Evolutionary conservation across 2,113 vertebrate species (phyloP).

Genomic region (Silurus meridionalis): DNA sequence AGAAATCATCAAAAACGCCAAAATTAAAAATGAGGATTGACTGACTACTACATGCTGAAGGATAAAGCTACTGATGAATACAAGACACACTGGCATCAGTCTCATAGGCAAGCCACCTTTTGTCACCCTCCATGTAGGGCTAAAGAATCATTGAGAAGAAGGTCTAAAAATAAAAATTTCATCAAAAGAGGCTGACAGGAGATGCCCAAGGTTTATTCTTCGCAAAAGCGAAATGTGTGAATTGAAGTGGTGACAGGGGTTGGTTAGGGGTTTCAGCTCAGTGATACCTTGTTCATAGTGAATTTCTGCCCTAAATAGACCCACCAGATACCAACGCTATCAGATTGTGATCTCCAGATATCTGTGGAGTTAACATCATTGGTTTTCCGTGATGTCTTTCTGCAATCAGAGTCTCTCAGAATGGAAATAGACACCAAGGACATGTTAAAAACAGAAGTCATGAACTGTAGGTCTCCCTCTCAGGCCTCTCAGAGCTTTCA

Average conservation of each 20-base stretch:
- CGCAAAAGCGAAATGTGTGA: conserved; percentile 33
- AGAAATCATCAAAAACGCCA: neutral
- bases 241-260: conserved; percentile 15
- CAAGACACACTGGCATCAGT: neutral
- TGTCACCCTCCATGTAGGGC: conserved; percentile 31
- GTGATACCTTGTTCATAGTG: conserved; percentile 10
- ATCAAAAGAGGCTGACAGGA: conserved; percentile 13
- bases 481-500: conserved; percentile 55
- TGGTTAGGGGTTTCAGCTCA: conserved; percentile 22
- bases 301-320: conserved; percentile 59
- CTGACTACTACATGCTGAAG: neutral
- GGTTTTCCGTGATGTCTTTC: conserved; percentile 67
- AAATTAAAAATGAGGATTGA: neutral
- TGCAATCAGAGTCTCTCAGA: conserved; percentile 63
- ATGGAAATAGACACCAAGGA: conserved; percentile 50
- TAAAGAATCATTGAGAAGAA: conserved; percentile 31
- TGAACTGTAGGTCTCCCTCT: conserved; percentile 48
- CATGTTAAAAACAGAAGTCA: conserved; percentile 68
- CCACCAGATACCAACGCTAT: conserved; percentile 56
- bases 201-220: conserved; percentile 35
- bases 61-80: conserved; percentile 19
- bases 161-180: conserved; percentile 27
- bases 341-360: conserved; percentile 59
- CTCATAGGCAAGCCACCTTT: conserved; percentile 1
- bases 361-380: conserved; percentile 51